Percentiles rank a stretch among this genome's conserved stretches.
These are phyloP conservation scores for Drosophila peninsularis DNA, from an alignment of 2,888 invertebrate species.

Conservation along the genomic window DNA sequence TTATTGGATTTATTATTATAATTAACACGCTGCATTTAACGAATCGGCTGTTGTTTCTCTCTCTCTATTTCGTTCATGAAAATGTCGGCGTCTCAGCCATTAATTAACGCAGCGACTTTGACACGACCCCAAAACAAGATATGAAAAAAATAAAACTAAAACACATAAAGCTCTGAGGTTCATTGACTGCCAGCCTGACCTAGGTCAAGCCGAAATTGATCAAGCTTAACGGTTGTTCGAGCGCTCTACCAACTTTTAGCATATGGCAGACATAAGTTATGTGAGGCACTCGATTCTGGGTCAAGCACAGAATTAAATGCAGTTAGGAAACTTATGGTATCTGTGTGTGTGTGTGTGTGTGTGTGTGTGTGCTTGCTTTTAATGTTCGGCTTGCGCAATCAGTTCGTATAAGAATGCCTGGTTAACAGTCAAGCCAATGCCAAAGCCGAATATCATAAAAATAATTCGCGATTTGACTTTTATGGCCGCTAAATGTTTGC, in stretches of 20 bases:
- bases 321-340: constrained; percentile 2
- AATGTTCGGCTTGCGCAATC: constrained; percentile 25
- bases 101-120: constrained; percentile 56
- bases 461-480: constrained; percentile 40
- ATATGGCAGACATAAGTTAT: background rate
- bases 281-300: constrained; percentile 21
- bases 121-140: constrained; percentile 26
- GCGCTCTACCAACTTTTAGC: constrained; percentile 13
- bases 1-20: constrained; percentile 76
- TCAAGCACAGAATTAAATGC: constrained; percentile 35
- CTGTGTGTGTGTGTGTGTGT: background rate
- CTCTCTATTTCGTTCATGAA: constrained; percentile 7
- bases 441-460: constrained; percentile 36
- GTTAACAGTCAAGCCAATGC: constrained; percentile 42
- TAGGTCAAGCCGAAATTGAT: constrained; percentile 47
- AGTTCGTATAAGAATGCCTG: constrained; percentile 43
- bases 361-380: background rate
- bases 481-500: constrained; percentile 56
- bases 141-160: constrained; percentile 15
- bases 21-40: constrained; percentile 65
- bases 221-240: constrained; percentile 36
- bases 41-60: constrained; percentile 20
- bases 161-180: constrained; percentile 24
- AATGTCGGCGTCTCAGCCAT: constrained; percentile 17
- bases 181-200: constrained; percentile 54